A percentile compares a stretch with the other conserved stretches of the same genome.
Evolutionary conservation across 1,140 invertebrate species (phyloP).

Genomic region (Colletes gigas): DNA sequence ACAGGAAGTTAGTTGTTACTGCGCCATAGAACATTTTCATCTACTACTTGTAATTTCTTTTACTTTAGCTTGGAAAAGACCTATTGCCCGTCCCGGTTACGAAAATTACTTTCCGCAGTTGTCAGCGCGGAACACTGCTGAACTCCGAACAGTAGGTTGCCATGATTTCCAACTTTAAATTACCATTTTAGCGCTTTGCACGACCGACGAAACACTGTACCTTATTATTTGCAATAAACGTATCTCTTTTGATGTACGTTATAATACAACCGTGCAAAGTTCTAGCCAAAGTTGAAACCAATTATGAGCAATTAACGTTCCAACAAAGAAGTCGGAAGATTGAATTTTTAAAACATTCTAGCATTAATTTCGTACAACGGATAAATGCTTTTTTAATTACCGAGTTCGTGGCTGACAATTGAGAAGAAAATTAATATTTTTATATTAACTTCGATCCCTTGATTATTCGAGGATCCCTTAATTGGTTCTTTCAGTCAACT

Average conservation of each 20-base stretch:
- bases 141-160: conserved; percentile 55
- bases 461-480: background rate
- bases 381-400: too few species aligned
- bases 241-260: background rate
- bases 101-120: conserved; percentile 10
- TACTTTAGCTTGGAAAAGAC: conserved; percentile 6
- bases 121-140: conserved; percentile 57
- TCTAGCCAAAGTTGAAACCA: too few species aligned
- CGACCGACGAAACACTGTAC: background rate
- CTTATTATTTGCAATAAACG: conserved; percentile 2
- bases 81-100: conserved; percentile 7
- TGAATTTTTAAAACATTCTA: too few species aligned
- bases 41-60: conserved; percentile 9
- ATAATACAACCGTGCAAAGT: too few species aligned
- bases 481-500: background rate
- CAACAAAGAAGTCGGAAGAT: too few species aligned
- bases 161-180: conserved; percentile 62
- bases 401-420: too few species aligned
- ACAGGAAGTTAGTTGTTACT: conserved; percentile 16
- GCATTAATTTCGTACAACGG: too few species aligned
- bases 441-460: background rate
- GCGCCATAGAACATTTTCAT: conserved; percentile 3
- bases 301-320: too few species aligned
- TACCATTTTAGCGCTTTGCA: conserved; percentile 51
- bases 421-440: too few species aligned